Percentiles rank a stretch among this genome's conserved stretches.
Conservation (phyloP, 2,888 invertebrate genomes). For the Aspidiotus destructor region DNA sequence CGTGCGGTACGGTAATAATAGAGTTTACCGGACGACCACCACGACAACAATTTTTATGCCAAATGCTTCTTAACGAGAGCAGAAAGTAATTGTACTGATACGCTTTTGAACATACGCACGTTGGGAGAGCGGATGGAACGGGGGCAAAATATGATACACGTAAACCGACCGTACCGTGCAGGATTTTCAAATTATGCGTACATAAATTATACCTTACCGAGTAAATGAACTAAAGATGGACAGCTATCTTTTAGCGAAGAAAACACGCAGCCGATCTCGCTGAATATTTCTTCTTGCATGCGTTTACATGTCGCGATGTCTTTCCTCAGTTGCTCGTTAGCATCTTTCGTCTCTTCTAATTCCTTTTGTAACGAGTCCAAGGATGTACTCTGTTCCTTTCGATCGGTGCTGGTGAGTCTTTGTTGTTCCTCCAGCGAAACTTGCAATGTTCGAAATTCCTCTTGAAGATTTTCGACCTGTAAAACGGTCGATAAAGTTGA, state of each 20-base stretch:
- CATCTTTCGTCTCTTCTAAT: constrained; percentile 1
- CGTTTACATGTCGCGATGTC: neutral
- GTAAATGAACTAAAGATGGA: constrained; percentile 13
- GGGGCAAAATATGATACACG: no score
- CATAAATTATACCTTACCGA: constrained; percentile 18
- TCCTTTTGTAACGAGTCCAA: constrained; percentile 14
- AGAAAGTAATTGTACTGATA: no score
- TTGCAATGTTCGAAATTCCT: constrained; percentile 18
- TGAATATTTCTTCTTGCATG: constrained; percentile 13
- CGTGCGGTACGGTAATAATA: no score
- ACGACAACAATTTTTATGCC: no score
- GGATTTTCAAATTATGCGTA: no score
- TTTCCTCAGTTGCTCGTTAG: constrained; percentile 10
- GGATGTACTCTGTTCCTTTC: constrained; percentile 6
- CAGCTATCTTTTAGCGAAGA: constrained; percentile 7
- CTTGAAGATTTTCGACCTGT: constrained; percentile 28
- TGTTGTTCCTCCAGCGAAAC: constrained; percentile 13
- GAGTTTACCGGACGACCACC: no score
- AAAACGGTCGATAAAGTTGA: no score
- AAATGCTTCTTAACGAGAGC: no score
- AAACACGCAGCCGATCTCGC: constrained; percentile 17
- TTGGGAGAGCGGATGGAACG: no score
- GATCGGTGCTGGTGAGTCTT: neutral
- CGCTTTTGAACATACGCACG: no score
- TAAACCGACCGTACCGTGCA: no score